Base-by-base conservation (phyloP, 2,888 invertebrate genomes). In the Emmelina monodactyla region DNA sequence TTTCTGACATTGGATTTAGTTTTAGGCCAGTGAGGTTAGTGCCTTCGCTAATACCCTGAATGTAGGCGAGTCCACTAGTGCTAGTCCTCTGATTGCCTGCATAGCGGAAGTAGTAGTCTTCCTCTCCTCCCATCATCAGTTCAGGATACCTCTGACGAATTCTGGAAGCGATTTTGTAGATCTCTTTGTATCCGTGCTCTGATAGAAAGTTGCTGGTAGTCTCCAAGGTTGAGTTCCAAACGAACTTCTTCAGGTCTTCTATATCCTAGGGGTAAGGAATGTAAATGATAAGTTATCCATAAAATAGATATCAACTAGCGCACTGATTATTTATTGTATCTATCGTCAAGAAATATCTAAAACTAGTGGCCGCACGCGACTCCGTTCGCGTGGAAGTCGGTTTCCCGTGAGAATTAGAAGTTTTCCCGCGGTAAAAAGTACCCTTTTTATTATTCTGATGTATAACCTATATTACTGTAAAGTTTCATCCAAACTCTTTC, bases 211-310 rank as follows among this genome's bases (percentile, higher is more conserved):
- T 73, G 10, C 82, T 80, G 12, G 82, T 70, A 1, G 70, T 65
- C 11, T 79, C 72, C 11, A 91, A 66, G 28, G 85, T 85, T 1
- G 72, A 60, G 47, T 88, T 84, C 83, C 88, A 88, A 9, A 68
- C 67, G 88, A 88, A 90, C 41, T 76, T 73, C 49, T 76, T 81
- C 28, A 92, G 66, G 39, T 83, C 75, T 31, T 86, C 82, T 22
- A 88, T 69, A 56, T 92, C 92, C 54, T 84, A 69, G 0, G 38
- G 42, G 16, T 28, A 34, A 25, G 10, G 13, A 33, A n/a, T n/a
- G n/a, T n/a, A n/a, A n/a, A n/a, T n/a, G n/a, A n/a, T n/a, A n/a
- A n/a, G n/a, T n/a, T n/a, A n/a, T n/a, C n/a, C n/a, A n/a, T n/a
- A n/a, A n/a, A n/a, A n/a, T n/a, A n/a, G n/a, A n/a, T n/a, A n/a